Conservation (phyloP, 1,140 invertebrate species). For the Sitobion miscanthi region DNA sequence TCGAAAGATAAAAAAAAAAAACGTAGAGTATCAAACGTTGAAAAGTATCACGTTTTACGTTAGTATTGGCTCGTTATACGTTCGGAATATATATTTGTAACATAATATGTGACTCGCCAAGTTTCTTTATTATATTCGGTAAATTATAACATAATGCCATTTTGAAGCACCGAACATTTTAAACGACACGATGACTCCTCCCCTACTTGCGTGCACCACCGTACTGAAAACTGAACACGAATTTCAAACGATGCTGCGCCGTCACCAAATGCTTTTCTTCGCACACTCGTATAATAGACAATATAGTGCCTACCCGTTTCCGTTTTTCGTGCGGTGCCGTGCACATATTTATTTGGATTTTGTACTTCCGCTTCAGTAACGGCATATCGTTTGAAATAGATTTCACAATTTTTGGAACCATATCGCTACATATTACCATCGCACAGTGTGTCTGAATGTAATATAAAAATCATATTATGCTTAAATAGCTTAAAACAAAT, state of each 20-base stretch:
- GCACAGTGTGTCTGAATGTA: too few species aligned
- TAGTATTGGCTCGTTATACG: too few species aligned
- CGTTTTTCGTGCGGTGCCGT: not conserved
- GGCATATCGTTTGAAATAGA: not conserved
- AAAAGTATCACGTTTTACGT: too few species aligned
- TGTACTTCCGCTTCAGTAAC: not conserved
- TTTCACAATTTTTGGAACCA: not conserved
- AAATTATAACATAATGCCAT: not conserved
- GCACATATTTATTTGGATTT: not conserved
- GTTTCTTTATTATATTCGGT: too few species aligned
- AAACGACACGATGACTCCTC: not conserved
- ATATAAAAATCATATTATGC: too few species aligned
- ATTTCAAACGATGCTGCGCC: not conserved
- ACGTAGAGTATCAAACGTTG: too few species aligned
- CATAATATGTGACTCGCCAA: too few species aligned
- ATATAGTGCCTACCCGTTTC: not conserved
- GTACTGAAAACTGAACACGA: not conserved
- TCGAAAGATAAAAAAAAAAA: too few species aligned
- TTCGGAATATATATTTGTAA: too few species aligned
- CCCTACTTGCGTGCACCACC: accelerated
- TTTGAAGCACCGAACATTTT: not conserved
- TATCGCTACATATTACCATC: too few species aligned
- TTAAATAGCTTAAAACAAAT: too few species aligned
- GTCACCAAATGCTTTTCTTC: not conserved
- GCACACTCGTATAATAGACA: not conserved